Evolutionary conservation across 2,888 invertebrate species (phyloP).

Genomic region (Gari tellinella): DNA sequence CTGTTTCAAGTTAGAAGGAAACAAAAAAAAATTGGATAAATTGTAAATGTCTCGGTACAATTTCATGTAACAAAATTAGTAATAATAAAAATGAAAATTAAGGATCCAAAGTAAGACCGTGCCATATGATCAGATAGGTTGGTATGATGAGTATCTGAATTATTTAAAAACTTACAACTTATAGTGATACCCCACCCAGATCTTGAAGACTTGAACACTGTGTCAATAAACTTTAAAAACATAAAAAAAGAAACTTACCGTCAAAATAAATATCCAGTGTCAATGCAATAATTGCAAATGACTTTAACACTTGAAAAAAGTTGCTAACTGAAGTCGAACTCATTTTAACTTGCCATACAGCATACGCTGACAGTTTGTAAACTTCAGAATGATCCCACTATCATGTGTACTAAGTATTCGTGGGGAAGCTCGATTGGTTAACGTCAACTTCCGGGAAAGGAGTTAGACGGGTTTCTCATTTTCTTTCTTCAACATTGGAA

Average conservation of each 20-base stretch:
- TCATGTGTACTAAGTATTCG: constrained; percentile 51
- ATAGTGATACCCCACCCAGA: neutral
- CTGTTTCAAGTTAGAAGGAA: too few relatives aligned
- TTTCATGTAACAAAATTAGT: too few relatives aligned
- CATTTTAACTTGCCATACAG: constrained; percentile 13
- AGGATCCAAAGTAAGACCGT: too few relatives aligned
- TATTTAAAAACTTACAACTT: too few relatives aligned
- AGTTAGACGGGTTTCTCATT: too few relatives aligned
- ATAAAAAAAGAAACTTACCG: constrained; percentile 50
- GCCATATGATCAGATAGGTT: too few relatives aligned
- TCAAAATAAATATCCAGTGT: constrained; percentile 65
- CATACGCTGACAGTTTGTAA: constrained; percentile 13
- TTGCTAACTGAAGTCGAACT: constrained; percentile 20
- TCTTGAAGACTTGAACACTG: neutral
- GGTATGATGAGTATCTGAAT: too few relatives aligned
- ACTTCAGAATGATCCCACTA: constrained; percentile 4
- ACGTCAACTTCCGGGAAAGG: too few relatives aligned
- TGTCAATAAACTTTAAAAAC: neutral
- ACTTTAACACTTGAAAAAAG: constrained; percentile 50
- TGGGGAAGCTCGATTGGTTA: constrained; percentile 71
- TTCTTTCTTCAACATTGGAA: too few relatives aligned
- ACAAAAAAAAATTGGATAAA: too few relatives aligned
- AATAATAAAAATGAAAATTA: too few relatives aligned
- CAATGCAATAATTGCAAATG: constrained; percentile 55
- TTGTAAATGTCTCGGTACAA: too few relatives aligned